Evolutionary conservation across 1,140 invertebrate genomes (phyloP).

Genomic region (Monochamus saltuarius): DNA sequence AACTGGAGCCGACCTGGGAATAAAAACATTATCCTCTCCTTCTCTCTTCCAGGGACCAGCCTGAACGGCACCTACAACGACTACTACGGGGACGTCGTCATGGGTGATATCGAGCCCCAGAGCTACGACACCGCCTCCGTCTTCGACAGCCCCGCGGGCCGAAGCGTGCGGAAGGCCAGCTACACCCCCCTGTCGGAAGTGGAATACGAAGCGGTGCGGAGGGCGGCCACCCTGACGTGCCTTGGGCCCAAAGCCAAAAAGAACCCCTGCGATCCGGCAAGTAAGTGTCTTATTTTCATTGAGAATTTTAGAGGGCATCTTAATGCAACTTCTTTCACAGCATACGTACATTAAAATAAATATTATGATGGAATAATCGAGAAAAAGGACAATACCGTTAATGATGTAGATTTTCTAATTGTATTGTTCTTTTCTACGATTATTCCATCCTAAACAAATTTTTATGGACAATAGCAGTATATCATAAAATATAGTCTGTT

Average conservation of each 20-base stretch:
- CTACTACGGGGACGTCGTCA: slow-evolving; percentile 46
- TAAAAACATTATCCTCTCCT: slow-evolving; percentile 13
- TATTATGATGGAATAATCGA: no score
- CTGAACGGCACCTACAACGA: slow-evolving; percentile 44
- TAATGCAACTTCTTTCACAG: no score
- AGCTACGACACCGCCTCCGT: slow-evolving; percentile 45
- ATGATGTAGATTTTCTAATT: no score
- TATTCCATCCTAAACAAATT: no score
- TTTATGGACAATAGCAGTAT: no score
- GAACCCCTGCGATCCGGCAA: slow-evolving; percentile 46
- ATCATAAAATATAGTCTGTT: no score
- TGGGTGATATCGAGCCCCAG: slow-evolving; percentile 39
- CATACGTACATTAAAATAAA: no score
- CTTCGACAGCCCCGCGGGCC: slow-evolving; percentile 41
- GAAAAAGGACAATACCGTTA: no score
- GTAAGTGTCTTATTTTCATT: slow-evolving; percentile 30
- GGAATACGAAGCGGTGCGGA: slow-evolving; percentile 44
- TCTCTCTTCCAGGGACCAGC: slow-evolving; percentile 43
- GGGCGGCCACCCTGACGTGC: slow-evolving; percentile 48
- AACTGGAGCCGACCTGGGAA: neutral
- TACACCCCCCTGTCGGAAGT: slow-evolving; percentile 38
- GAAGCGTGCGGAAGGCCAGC: slow-evolving; percentile 38
- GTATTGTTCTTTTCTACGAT: no score
- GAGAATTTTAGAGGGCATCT: neutral
- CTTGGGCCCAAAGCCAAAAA: slow-evolving; percentile 40